These are phyloP conservation scores for Sycophila texana DNA, from an alignment of 2,888 invertebrate species.

Conservation along the genomic window DNA sequence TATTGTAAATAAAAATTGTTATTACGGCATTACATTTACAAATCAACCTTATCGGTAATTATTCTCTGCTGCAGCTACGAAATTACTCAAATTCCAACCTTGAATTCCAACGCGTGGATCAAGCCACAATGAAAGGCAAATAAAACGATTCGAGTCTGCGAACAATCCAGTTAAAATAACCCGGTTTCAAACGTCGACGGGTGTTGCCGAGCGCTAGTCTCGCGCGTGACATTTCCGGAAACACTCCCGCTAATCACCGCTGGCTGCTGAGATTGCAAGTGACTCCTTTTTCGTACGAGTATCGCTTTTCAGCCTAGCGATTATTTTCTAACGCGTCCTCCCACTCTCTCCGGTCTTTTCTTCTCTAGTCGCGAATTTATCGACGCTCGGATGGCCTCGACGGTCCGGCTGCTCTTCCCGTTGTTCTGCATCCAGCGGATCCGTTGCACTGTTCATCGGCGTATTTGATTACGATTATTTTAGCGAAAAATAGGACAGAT, in stretches of 20 bases:
- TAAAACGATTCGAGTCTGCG: neutral
- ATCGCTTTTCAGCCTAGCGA: conserved; percentile 45
- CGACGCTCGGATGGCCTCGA: conserved; percentile 66
- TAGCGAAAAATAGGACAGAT: too few species aligned
- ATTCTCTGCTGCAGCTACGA: too few species aligned
- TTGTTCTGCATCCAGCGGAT: too few species aligned
- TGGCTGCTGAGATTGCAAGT: conserved; percentile 30
- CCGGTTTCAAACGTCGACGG: neutral
- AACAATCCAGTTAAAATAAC: neutral
- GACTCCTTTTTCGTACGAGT: conserved; percentile 41
- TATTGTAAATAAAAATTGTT: too few species aligned
- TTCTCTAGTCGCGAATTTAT: conserved; percentile 59
- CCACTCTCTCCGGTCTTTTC: conserved; percentile 11
- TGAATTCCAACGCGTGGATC: too few species aligned
- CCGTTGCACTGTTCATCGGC: conserved; percentile 51
- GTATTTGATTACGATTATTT: conserved; percentile 3
- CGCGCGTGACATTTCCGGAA: conserved; percentile 33
- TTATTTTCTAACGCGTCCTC: conserved; percentile 41
- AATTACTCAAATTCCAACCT: too few species aligned
- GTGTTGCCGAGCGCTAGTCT: neutral
- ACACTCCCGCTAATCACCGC: conserved; percentile 18
- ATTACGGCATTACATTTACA: too few species aligned
- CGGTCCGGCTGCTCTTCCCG: too few species aligned
- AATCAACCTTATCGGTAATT: too few species aligned
- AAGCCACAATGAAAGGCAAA: neutral